These are phyloP conservation scores for Pseudochirops cupreus DNA, from an alignment of 2,797 vertebrate genomes.

Conservation along the genomic window DNA sequence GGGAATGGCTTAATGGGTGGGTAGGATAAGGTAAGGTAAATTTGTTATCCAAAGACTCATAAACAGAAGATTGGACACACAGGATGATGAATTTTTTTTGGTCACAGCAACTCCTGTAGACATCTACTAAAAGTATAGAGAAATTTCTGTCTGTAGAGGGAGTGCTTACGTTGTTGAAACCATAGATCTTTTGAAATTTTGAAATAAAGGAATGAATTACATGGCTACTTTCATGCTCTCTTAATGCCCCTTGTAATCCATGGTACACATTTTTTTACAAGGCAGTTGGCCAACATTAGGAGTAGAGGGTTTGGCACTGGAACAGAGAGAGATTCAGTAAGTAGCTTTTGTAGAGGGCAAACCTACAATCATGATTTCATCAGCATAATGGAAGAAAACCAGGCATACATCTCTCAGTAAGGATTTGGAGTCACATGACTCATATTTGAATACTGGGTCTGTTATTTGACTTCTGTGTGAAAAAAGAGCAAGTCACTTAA, in stretches of 20 bases:
- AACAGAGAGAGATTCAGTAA: not conserved
- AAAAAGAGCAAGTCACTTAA: not conserved
- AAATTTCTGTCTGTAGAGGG: not conserved
- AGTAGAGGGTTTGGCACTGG: not conserved
- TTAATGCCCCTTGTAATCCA: constrained; percentile 20
- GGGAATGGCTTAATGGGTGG: not conserved
- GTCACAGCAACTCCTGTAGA: not conserved
- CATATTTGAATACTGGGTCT: not conserved
- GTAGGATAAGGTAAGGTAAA: not conserved
- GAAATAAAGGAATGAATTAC: not conserved
- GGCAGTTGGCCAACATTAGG: constrained; percentile 1
- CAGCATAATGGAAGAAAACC: not conserved
- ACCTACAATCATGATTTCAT: constrained; percentile 16
- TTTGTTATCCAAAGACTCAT: not conserved
- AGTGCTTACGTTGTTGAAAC: not conserved
- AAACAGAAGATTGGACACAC: not conserved
- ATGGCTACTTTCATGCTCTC: not conserved
- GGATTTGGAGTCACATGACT: not conserved
- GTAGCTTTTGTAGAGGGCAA: not conserved
- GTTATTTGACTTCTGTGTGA: not conserved
- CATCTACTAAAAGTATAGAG: not conserved
- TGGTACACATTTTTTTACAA: not conserved
- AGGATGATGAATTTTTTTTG: not conserved
- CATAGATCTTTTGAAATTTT: constrained; percentile 32
- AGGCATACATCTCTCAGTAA: not conserved